phyloP scores from a whole-genome alignment of 2,888 invertebrate genomes.

The Coecobrya sp. region DNA sequence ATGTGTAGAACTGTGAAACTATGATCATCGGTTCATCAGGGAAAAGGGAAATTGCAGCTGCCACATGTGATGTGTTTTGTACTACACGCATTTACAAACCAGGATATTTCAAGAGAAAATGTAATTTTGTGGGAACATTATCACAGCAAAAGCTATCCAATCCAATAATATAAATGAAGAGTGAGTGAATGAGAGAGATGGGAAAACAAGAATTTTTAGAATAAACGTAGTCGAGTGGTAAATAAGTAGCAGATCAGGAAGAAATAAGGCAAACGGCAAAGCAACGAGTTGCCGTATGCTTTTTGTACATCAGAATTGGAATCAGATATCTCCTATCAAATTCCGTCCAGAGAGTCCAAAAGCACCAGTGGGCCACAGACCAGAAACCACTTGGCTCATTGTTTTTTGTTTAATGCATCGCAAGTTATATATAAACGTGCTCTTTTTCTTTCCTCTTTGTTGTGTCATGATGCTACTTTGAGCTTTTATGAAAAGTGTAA shows the following conservation, averaged over 20 bases:
- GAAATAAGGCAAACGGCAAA: background rate
- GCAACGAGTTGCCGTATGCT: background rate
- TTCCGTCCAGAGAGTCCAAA: constrained; percentile 58
- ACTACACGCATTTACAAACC: background rate
- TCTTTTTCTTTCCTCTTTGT: constrained; percentile 27
- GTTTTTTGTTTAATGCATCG: constrained; percentile 45
- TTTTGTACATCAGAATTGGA: constrained; percentile 39
- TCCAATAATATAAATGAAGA: constrained; percentile 39
- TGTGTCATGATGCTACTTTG: background rate
- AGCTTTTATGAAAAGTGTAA: background rate
- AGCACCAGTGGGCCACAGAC: constrained; percentile 70
- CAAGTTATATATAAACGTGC: background rate
- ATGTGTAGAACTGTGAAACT: background rate
- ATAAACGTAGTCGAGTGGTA: constrained; percentile 28
- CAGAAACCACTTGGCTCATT: constrained; percentile 77
- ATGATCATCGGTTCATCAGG: constrained; percentile 1
- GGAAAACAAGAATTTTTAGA: constrained; percentile 1
- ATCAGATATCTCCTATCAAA: constrained; percentile 79
- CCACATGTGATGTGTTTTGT: constrained; percentile 1
- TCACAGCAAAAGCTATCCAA: constrained; percentile 9
- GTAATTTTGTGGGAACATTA: constrained; percentile 71
- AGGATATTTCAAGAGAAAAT: constrained; percentile 44
- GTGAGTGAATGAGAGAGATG: background rate
- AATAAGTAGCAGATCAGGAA: background rate
- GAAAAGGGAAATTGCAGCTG: constrained; percentile 58